Percentiles rank a stretch among this genome's conserved stretches.
Conservation (phyloP, 2,113 vertebrate species). For the Lipotes vexillifer region DNA sequence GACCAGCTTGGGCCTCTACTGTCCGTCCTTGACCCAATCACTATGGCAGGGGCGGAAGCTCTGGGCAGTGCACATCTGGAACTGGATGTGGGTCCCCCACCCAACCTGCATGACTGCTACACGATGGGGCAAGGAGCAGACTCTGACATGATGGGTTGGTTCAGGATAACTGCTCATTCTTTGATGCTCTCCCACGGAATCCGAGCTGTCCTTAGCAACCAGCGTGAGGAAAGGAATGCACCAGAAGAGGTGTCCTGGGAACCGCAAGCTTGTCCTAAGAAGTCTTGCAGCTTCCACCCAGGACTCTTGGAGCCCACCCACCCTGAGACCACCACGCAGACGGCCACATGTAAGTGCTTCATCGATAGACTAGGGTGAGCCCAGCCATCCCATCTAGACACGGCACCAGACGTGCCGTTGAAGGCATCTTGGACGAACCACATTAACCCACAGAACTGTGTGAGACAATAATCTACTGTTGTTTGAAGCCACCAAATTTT, state of each 20-base stretch:
- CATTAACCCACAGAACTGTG: not conserved
- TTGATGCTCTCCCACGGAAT: accelerated
- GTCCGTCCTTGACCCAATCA: not conserved
- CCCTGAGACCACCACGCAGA: not conserved
- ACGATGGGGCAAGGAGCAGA: accelerated
- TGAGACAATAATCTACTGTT: no score
- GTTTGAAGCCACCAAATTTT: no score
- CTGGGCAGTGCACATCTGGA: accelerated
- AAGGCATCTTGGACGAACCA: not conserved
- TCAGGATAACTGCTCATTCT: not conserved
- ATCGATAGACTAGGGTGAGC: not conserved
- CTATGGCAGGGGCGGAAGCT: accelerated
- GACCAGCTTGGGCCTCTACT: not conserved
- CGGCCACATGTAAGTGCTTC: not conserved
- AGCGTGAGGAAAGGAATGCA: accelerated
- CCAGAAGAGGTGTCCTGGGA: not conserved
- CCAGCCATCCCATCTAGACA: not conserved
- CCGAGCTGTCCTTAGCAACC: not conserved
- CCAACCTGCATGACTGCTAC: accelerated
- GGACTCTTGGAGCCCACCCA: not conserved
- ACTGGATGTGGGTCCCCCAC: not conserved
- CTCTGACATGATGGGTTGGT: accelerated
- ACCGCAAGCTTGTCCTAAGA: not conserved
- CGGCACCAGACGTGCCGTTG: accelerated
- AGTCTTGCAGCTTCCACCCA: not conserved